Evolutionary conservation across 1,140 invertebrate genomes (phyloP).

Genomic region (Scaptomyza hsui): DNA sequence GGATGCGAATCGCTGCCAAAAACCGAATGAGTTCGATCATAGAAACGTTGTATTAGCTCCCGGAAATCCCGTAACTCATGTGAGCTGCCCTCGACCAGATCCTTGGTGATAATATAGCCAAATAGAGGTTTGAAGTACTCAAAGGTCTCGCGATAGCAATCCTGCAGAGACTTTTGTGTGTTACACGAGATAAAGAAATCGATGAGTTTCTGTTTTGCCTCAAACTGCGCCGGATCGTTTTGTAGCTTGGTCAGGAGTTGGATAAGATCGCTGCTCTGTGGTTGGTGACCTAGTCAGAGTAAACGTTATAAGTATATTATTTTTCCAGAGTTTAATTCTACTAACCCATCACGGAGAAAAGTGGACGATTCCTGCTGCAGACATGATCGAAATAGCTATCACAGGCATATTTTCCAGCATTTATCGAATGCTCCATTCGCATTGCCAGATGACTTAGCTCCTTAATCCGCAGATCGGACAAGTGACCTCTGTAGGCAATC

Average conservation of each 20-base stretch:
- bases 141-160: slow-evolving; percentile 78
- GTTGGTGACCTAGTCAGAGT: slow-evolving; percentile 56
- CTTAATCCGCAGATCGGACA: slow-evolving; percentile 68
- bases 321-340: background rate
- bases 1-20: slow-evolving; percentile 40
- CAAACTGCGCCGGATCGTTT: slow-evolving; percentile 66
- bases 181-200: slow-evolving; percentile 80
- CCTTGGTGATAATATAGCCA: slow-evolving; percentile 73
- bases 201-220: slow-evolving; percentile 74
- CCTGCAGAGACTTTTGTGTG: slow-evolving; percentile 58
- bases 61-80: slow-evolving; percentile 65
- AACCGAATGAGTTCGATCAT: slow-evolving; percentile 29
- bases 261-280: slow-evolving; percentile 58
- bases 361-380: slow-evolving; percentile 70
- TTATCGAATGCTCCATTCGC: slow-evolving; percentile 64
- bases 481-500: slow-evolving; percentile 54
- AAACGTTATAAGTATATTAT: background rate
- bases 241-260: slow-evolving; percentile 62
- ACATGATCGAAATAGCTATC: slow-evolving; percentile 77
- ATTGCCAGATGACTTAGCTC: slow-evolving; percentile 60
- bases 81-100: slow-evolving; percentile 42
- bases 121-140: slow-evolving; percentile 78
- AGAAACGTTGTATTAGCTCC: slow-evolving; percentile 52
- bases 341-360: slow-evolving; percentile 77
- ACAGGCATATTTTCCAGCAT: slow-evolving; percentile 69